phyloP scores from a whole-genome alignment of 2,797 vertebrate species.

The Psittacula derbiana region DNA sequence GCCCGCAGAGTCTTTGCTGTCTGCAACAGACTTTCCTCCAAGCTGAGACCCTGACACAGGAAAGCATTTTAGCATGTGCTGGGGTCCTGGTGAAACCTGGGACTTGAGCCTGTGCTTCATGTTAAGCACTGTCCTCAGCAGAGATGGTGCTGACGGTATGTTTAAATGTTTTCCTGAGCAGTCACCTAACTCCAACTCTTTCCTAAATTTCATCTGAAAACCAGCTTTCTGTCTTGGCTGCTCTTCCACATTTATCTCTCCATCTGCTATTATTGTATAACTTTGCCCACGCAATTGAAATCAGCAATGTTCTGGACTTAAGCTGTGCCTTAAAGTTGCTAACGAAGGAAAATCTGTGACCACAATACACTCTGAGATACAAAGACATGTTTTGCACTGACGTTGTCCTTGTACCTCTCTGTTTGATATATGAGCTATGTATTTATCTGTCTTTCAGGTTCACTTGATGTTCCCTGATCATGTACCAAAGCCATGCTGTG shows the following conservation, averaged over 20 bases:
- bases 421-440: constrained; percentile 37
- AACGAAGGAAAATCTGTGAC: neutral
- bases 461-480: constrained; percentile 99
- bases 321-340: neutral
- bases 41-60: fast-evolving
- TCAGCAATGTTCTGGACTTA: constrained; percentile 31
- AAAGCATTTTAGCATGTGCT: neutral
- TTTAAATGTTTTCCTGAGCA: neutral
- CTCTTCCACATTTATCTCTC: neutral
- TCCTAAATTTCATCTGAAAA: constrained; percentile 12
- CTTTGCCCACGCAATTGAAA: neutral
- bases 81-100: neutral
- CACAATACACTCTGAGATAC: neutral
- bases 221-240: neutral
- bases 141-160: neutral
- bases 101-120: neutral
- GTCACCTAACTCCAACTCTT: neutral
- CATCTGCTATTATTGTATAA: neutral
- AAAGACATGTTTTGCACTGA: constrained; percentile 14
- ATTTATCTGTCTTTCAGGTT: constrained; percentile 82
- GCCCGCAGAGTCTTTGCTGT: neutral
- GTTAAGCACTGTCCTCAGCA: neutral
- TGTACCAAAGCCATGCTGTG: constrained; percentile 98
- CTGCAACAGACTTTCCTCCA: neutral
- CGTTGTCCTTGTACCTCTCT: neutral